Conservation (phyloP, 2,888 invertebrate species). For the Brenthis ino region DNA sequence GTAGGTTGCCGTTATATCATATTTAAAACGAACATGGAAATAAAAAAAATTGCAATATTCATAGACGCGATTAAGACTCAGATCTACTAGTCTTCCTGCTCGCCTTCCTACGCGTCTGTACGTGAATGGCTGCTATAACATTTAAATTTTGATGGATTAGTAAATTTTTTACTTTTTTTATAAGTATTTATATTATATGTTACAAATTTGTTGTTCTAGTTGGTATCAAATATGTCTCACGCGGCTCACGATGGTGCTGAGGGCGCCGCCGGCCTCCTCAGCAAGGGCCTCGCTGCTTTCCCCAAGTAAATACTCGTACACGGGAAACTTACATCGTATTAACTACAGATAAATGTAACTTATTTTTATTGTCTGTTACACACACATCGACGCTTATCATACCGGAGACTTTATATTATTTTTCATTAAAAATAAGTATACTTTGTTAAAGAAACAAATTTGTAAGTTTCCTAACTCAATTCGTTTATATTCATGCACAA, state of each 20-base stretch:
- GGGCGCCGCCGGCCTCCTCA: slow-evolving; percentile 73
- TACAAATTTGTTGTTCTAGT: slow-evolving; percentile 46
- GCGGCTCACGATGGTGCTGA: slow-evolving; percentile 72
- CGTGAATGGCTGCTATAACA: neutral
- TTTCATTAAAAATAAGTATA: neutral
- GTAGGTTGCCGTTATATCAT: no score
- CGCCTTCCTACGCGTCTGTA: no score
- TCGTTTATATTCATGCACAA: slow-evolving; percentile 24
- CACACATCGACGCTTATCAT: no score
- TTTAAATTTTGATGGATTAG: neutral
- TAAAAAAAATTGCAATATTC: no score
- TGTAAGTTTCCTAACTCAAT: slow-evolving; percentile 19
- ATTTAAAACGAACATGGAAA: no score
- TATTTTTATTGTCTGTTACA: neutral
- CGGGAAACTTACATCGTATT: slow-evolving; percentile 48
- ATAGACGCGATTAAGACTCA: no score
- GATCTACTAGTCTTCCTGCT: no score
- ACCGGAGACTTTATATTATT: neutral
- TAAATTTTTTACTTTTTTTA: neutral
- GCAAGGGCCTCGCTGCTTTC: slow-evolving; percentile 75
- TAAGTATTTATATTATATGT: neutral
- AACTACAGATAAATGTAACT: neutral
- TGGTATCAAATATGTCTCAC: slow-evolving; percentile 64
- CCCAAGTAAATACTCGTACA: slow-evolving; percentile 57
- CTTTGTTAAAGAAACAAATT: neutral